Percentiles rank a stretch among this genome's conserved stretches.
These are phyloP conservation scores for Chelonia mydas DNA, from an alignment of 2,797 vertebrate species.

Conservation along the genomic window DNA sequence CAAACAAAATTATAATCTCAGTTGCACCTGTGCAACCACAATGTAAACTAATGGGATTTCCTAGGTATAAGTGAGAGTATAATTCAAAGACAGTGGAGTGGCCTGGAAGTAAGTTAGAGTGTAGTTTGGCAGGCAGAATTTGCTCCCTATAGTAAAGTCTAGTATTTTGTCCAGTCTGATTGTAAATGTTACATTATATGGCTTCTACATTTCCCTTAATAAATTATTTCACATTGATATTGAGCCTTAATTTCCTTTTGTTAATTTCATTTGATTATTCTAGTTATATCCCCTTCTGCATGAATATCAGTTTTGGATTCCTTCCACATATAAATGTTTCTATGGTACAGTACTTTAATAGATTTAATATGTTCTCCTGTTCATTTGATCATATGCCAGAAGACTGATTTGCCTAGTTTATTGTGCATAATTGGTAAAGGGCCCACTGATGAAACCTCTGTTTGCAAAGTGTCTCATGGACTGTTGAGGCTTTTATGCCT, in stretches of 20 bases:
- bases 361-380: neutral
- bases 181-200: neutral
- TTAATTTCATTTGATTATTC: neutral
- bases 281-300: neutral
- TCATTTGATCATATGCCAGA: neutral
- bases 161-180: neutral
- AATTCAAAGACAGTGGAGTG: neutral
- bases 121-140: neutral
- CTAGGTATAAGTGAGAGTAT: neutral
- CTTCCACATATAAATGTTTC: neutral
- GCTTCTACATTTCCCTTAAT: neutral
- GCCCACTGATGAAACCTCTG: neutral
- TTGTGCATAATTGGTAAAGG: neutral
- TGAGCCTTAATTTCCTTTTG: neutral
- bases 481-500: neutral
- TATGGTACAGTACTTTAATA: neutral
- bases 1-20: neutral
- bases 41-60: neutral
- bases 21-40: neutral
- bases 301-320: neutral
- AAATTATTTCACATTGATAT: neutral
- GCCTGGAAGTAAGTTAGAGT: neutral
- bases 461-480: neutral
- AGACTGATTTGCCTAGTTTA: neutral
- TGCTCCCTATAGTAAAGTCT: neutral